Evolutionary conservation across 2,888 invertebrate species (phyloP).

Genomic region (Dryobota labecula): DNA sequence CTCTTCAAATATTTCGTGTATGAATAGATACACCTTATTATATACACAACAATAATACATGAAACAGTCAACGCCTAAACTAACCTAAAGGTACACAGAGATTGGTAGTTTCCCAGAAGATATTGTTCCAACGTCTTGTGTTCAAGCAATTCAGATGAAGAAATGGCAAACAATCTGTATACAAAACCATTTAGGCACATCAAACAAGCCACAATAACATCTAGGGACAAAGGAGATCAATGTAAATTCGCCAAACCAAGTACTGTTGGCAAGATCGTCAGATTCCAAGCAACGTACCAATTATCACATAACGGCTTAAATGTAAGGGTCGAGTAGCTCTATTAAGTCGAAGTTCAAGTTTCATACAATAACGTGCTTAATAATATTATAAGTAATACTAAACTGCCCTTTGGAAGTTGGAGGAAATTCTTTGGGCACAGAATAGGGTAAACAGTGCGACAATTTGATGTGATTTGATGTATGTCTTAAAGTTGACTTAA

Average conservation of each 20-base stretch:
- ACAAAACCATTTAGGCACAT: constrained; percentile 26
- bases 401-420: constrained; percentile 63
- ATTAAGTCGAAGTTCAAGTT: constrained; percentile 63
- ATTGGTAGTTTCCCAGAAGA: background rate
- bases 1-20: too few species aligned
- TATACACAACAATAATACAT: too few species aligned
- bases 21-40: too few species aligned
- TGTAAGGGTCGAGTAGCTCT: constrained; percentile 59
- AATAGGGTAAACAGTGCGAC: constrained; percentile 32
- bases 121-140: background rate
- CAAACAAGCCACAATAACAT: constrained; percentile 26
- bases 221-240: constrained; percentile 20
- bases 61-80: background rate
- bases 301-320: constrained; percentile 62
- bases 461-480: background rate
- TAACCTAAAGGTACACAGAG: background rate
- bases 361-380: constrained; percentile 62
- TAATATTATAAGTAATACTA: constrained; percentile 63
- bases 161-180: background rate
- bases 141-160: background rate
- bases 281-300: constrained; percentile 49
- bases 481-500: background rate
- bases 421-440: constrained; percentile 49
- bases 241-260: constrained; percentile 30
- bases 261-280: constrained; percentile 32